Evolutionary conservation across 2,888 invertebrate genomes (phyloP).

Genomic region (Chrysolina oricalcia): DNA sequence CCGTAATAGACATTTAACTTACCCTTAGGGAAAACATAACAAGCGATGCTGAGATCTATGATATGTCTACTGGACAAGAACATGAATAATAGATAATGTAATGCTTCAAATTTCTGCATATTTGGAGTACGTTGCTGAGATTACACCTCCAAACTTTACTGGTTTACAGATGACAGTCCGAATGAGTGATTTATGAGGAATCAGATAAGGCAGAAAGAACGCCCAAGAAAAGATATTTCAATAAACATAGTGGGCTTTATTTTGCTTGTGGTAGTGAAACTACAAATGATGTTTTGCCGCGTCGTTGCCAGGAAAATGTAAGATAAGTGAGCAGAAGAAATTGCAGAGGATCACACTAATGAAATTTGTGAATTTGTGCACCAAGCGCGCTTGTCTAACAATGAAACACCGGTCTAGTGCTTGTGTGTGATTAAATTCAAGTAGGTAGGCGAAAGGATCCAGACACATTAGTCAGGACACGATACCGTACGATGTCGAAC

Average conservation of each 20-base stretch:
- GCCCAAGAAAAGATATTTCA: constrained; percentile 13
- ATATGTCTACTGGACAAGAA: constrained; percentile 47
- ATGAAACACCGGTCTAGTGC: constrained; percentile 28
- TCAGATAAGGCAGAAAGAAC: constrained; percentile 5
- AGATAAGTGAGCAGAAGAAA: constrained; percentile 30
- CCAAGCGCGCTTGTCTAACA: constrained; percentile 33
- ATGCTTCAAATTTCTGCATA: constrained; percentile 45
- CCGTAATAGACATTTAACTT: constrained; percentile 53
- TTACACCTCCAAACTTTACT: background rate
- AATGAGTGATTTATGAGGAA: constrained; percentile 6
- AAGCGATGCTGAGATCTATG: constrained; percentile 61
- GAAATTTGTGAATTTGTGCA: constrained; percentile 32
- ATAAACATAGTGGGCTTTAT: constrained; percentile 20
- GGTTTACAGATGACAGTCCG: background rate
- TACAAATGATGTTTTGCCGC: constrained; percentile 1
- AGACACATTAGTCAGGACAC: constrained; percentile 63
- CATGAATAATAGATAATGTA: constrained; percentile 44
- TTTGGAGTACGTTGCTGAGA: background rate
- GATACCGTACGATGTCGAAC: constrained; percentile 64
- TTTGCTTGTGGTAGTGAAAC: constrained; percentile 25
- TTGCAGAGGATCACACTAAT: constrained; percentile 28
- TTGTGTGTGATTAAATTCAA: constrained; percentile 53
- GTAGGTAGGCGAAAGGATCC: constrained; percentile 58
- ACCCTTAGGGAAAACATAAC: constrained; percentile 74
- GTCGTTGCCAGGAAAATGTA: constrained; percentile 18